A percentile compares a stretch with the other conserved stretches of the same genome.
Evolutionary conservation across 1,140 invertebrate species (phyloP).

Genomic region (Drosophila willistoni): DNA sequence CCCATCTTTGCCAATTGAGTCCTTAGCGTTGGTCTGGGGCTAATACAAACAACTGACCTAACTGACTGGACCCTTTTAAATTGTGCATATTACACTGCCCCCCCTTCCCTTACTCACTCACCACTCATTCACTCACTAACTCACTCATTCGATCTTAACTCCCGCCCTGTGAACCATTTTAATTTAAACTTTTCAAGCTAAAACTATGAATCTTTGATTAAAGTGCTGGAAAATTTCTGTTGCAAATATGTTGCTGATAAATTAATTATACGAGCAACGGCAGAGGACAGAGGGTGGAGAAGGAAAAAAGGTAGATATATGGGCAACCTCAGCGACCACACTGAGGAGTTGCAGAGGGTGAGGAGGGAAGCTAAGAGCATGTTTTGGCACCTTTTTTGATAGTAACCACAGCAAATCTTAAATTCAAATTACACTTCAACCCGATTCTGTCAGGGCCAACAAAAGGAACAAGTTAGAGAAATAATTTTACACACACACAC

Average conservation of each 20-base stretch:
- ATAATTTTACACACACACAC: constrained; percentile 54
- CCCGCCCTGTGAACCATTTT: constrained; percentile 34
- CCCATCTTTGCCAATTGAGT: neutral
- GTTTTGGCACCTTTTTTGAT: constrained; percentile 60
- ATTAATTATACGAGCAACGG: constrained; percentile 59
- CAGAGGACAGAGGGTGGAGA: constrained; percentile 29
- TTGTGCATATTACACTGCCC: constrained; percentile 1
- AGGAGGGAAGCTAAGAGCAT: constrained; percentile 1
- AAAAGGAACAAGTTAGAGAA: constrained; percentile 74
- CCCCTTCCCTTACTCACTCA: constrained; percentile 9
- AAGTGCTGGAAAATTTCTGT: constrained; percentile 38
- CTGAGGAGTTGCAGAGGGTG: too few species aligned
- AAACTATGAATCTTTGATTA: constrained; percentile 79
- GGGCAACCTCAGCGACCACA: constrained; percentile 32
- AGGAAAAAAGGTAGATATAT: neutral
- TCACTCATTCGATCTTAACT: constrained; percentile 12
- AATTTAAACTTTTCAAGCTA: constrained; percentile 62
- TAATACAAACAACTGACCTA: constrained; percentile 69
- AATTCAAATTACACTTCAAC: constrained; percentile 78
- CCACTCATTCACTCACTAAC: constrained; percentile 16
- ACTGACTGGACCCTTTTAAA: constrained; percentile 36
- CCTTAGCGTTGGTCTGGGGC: constrained; percentile 16
- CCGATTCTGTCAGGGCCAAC: constrained; percentile 61
- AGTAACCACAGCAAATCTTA: constrained; percentile 75
- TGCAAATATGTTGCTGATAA: constrained; percentile 67